Evolutionary conservation across 2,113 vertebrate genomes (phyloP), one percentile per base, ranked within the genome.

Genomic region (Lepus americanus): DNA sequence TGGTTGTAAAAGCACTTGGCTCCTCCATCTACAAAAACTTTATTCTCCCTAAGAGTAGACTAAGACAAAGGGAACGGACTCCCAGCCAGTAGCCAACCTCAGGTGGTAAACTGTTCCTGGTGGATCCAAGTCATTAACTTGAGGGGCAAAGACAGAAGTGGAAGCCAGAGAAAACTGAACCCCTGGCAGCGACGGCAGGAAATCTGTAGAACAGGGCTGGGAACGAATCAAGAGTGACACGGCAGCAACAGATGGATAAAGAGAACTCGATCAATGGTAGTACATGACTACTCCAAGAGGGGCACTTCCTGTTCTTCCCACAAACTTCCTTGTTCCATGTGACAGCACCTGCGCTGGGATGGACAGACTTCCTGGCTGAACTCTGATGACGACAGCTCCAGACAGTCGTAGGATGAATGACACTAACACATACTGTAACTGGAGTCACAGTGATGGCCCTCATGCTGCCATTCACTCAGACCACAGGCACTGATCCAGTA

Each of bases 1-100:
- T 53, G 49, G 85, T 66, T 94, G 88, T 95, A 72, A 97, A 92
- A 97, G 88, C 73, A 94, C 78, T 90, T 79, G 91, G 77, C 22
- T 73, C 73, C 79, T 90, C 90, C 64, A 76, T 86, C 90, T 95
- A 95, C 89, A 86, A 67, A 83, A 93, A 76, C 39, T 93, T 84
- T 14, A 27, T n/a, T 94, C 36, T 92, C 51, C 69, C 19, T 25
- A 89, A 84, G 51, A 83, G 88, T 83, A 23, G 79, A 59, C 87
- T 94, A 72, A 86, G 94, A 95, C 55, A 96, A 92, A 88, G 9
- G 59, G 74, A 88, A 94, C 92, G 63, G 81, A 96, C 70, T 87
- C 84, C 72, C 73, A 92, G 84, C 67, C 95, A 91, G 94, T 64
- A 92, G 59, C 80, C 55, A 83, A 55, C 36, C 67, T 93, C 69